These are phyloP conservation scores for Drosophila ananassae DNA, from an alignment of 1,140 invertebrate genomes.

Conservation along the genomic window DNA sequence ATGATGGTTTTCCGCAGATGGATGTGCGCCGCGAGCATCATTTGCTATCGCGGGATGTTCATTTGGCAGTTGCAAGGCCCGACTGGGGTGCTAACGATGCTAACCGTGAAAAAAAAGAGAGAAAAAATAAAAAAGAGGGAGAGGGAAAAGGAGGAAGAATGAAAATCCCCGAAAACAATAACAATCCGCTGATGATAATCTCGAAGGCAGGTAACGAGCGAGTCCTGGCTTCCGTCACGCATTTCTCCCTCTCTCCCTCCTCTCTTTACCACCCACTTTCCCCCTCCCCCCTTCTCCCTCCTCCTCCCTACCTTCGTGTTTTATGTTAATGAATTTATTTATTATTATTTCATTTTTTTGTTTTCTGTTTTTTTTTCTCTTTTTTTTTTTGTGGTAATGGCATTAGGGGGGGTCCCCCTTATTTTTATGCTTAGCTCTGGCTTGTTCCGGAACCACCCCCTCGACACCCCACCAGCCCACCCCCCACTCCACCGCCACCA, in stretches of 20 bases:
- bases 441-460: conserved; percentile 10
- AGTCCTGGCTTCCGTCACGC: conserved; percentile 59
- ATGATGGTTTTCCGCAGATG: too few relatives aligned
- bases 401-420: conserved; percentile 10
- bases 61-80: too few relatives aligned
- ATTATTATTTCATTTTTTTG: conserved; percentile 70
- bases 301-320: conserved; percentile 32
- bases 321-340: conserved; percentile 81
- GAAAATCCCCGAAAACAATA: conserved; percentile 61
- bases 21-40: too few relatives aligned
- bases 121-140: not conserved
- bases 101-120: conserved; percentile 13
- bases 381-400: not conserved
- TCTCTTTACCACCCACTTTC: not conserved
- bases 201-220: conserved; percentile 66
- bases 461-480: not conserved
- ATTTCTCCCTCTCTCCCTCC: conserved; percentile 17
- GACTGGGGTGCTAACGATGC: conserved; percentile 49
- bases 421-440: conserved; percentile 6
- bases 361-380: conserved; percentile 23
- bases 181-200: conserved; percentile 75
- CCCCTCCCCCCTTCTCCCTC: not conserved
- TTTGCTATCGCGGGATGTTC: too few relatives aligned
- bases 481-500: too few relatives aligned
- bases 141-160: conserved; percentile 28